Evolutionary conservation across 2,797 vertebrate species (phyloP), one percentile per base, ranked within the genome.

Genomic region (Enteromius unitaeniatus): DNA sequence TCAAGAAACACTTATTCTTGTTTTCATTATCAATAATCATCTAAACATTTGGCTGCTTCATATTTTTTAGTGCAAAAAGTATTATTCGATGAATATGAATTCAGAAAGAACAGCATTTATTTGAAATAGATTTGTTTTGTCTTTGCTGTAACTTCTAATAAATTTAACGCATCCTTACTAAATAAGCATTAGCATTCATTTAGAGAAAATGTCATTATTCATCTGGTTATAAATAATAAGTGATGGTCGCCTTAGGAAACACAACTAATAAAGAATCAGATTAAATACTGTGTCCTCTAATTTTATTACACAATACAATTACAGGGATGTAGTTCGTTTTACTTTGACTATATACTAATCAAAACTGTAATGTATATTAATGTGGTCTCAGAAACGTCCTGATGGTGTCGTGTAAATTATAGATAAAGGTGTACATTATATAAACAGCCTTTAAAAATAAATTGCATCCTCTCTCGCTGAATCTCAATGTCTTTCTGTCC

Each of bases 401-500:
- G 31, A 53, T 17, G 3, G 21, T 17, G 53, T 72, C 72, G n/a
- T 17, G 9, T 42, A 8, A 80, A 34, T 60, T 47, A 73, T 62
- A 23, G 26, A n/a, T 64, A 31, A 73, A 51, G 58, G 45, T 17
- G 0, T 26, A 9, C 21, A 1, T 51, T 73, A 73, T 64, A 64
- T 49, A 73, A 62, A 49, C 26, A 74, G n/a, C 21, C 8, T 64
- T 74, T 65, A 47, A 51, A 51, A 75, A 64, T 65, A 70, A 64
- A 65, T 3, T 15, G 17, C n/a, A 11, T 40, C 7, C 19, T 72
- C 53, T 4, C 72, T 55, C 67, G 1, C 51, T 72, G 68, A 81
- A 28, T 47, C 72, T 19, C 69, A 14, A 9, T 49, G 21, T 78
- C 7, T 81, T 6, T 49, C 6, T 42, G 31, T 82, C 55, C 17